Percentiles rank a stretch among this genome's conserved stretches.
These are phyloP conservation scores for Tetragnatha versicolor DNA, from an alignment of 1,140 invertebrate species.

Conservation along the genomic window DNA sequence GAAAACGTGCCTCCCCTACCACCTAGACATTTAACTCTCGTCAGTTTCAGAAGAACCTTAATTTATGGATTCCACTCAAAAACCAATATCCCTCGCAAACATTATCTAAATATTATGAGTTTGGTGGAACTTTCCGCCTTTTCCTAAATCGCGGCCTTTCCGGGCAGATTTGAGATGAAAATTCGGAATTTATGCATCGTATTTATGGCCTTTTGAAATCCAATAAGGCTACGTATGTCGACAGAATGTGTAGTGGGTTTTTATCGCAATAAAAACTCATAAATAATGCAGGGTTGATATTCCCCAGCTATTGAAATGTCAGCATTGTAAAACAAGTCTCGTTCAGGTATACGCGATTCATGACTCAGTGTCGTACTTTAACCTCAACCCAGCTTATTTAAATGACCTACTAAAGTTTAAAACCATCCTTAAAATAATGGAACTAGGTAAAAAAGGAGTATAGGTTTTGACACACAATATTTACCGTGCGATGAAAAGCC, in stretches of 20 bases:
- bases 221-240: slow-evolving; percentile 7
- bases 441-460: slow-evolving; percentile 11
- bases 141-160: too few species aligned
- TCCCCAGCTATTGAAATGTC: background rate
- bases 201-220: background rate
- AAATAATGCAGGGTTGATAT: slow-evolving; percentile 19
- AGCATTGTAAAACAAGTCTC: slow-evolving; percentile 6
- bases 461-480: slow-evolving; percentile 16
- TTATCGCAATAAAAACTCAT: slow-evolving; percentile 18
- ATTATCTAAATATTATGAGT: too few species aligned
- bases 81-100: too few species aligned
- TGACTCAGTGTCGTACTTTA: slow-evolving; percentile 3
- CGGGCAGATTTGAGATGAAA: too few species aligned
- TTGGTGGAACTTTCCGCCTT: too few species aligned
- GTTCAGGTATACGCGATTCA: slow-evolving; percentile 18
- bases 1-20: too few species aligned
- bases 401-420: slow-evolving; percentile 19
- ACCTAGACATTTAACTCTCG: too few species aligned
- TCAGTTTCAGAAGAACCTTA: too few species aligned
- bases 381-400: background rate
- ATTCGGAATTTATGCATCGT: too few species aligned
- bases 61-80: too few species aligned
- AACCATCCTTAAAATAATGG: slow-evolving; percentile 27
- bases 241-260: background rate
- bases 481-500: slow-evolving; percentile 32